These are phyloP conservation scores for Sminthurides aquaticus DNA, from an alignment of 2,888 invertebrate genomes.

Conservation along the genomic window DNA sequence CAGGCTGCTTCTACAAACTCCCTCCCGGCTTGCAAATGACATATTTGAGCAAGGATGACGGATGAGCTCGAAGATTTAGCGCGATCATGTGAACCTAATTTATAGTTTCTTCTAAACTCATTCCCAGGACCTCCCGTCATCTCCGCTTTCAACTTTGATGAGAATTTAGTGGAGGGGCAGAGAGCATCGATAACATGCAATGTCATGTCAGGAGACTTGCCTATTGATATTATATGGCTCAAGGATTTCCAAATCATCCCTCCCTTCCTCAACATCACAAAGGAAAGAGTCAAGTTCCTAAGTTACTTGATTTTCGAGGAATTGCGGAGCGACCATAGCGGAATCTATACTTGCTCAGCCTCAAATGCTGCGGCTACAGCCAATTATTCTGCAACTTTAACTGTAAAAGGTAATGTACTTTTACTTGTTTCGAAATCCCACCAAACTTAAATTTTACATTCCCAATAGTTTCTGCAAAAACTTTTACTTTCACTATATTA, in stretches of 20 bases:
- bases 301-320: conserved; percentile 39
- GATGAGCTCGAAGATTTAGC: too few relatives aligned
- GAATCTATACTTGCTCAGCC: conserved; percentile 48
- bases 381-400: conserved; percentile 45
- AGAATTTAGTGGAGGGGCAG: conserved; percentile 40
- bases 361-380: conserved; percentile 43
- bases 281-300: conserved; percentile 36
- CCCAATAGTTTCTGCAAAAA: background rate
- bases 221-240: conserved; percentile 40
- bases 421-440: background rate
- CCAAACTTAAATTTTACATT: too few relatives aligned
- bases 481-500: too few relatives aligned
- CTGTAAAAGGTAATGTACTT: conserved; percentile 46
- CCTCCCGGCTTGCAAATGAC: too few relatives aligned
- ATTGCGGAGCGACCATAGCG: conserved; percentile 45
- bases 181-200: conserved; percentile 39
- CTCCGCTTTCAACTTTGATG: conserved; percentile 40
- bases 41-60: too few relatives aligned
- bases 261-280: conserved; percentile 31
- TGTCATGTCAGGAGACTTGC: conserved; percentile 39
- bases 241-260: conserved; percentile 34
- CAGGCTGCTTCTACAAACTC: too few relatives aligned
- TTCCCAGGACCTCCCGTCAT: conserved; percentile 43
- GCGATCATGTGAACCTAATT: too few relatives aligned
- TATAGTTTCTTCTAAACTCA: too few relatives aligned